phyloP scores from a whole-genome alignment of 92 coral and sea anemone species.

The Zoanthus solanderi region DNA sequence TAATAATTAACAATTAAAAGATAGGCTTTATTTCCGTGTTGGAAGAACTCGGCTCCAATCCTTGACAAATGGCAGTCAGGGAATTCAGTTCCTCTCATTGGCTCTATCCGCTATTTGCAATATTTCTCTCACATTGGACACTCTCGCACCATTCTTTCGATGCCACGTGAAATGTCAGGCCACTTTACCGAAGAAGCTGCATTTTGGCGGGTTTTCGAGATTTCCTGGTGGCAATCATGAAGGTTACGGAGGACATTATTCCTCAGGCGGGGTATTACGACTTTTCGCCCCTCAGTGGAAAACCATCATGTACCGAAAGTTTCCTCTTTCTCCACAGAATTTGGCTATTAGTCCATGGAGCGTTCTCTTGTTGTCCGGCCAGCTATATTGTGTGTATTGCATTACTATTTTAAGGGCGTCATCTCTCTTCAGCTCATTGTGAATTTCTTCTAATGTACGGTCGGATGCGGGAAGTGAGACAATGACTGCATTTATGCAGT shows the following conservation, averaged over 20 bases:
- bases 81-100: not conserved
- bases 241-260: constrained; percentile 26
- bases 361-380: not conserved
- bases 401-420: not conserved
- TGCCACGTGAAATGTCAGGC: constrained; percentile 39
- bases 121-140: constrained; percentile 38
- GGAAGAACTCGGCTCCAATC: not conserved
- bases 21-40: not conserved
- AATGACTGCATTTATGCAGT: not conserved
- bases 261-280: not conserved
- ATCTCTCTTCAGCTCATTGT: too few relatives aligned
- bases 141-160: constrained; percentile 40
- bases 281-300: constrained; percentile 22
- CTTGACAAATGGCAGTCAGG: constrained; percentile 45
- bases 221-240: constrained; percentile 37
- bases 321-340: not conserved
- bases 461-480: too few relatives aligned
- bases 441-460: too few relatives aligned
- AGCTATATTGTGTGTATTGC: not conserved
- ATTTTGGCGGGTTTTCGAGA: constrained; percentile 34
- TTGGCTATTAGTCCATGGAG: too few relatives aligned
- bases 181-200: constrained; percentile 45
- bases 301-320: not conserved
- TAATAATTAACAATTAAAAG: not conserved
- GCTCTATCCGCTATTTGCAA: constrained; percentile 24